These are phyloP conservation scores for Yponomeuta plumbellus DNA, from an alignment of 2,888 invertebrate genomes.

Conservation along the genomic window DNA sequence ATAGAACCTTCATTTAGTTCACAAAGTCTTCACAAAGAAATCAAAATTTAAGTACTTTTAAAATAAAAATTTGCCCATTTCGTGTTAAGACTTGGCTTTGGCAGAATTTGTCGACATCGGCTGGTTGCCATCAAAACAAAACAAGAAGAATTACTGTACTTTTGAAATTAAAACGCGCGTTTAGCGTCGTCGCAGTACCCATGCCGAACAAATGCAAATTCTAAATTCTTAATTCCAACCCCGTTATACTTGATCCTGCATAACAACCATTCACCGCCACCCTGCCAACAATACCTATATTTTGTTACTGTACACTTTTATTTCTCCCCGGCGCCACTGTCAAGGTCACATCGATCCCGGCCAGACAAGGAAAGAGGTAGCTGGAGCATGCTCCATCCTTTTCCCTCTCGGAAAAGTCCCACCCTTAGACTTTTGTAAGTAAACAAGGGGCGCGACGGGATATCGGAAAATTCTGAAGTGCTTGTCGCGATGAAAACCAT, in stretches of 20 bases:
- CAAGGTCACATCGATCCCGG: slow-evolving; percentile 67
- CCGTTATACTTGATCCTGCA: not conserved
- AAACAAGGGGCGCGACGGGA: not conserved
- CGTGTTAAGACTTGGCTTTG: too few relatives aligned
- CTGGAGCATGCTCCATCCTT: not conserved
- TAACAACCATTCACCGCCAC: not conserved
- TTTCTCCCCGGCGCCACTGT: slow-evolving; percentile 36
- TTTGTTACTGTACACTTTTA: slow-evolving; percentile 14
- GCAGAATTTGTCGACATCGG: too few relatives aligned
- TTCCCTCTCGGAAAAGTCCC: not conserved
- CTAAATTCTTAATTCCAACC: not conserved
- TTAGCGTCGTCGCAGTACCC: too few relatives aligned
- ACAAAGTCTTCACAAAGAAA: too few relatives aligned
- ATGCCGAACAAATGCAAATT: too few relatives aligned
- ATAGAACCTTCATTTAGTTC: too few relatives aligned
- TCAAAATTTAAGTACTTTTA: too few relatives aligned
- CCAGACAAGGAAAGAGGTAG: slow-evolving; percentile 34
- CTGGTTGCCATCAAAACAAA: too few relatives aligned
- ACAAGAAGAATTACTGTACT: too few relatives aligned
- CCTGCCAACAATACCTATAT: not conserved
- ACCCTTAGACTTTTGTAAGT: not conserved
- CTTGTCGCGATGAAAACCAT: not conserved
- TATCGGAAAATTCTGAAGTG: not conserved
- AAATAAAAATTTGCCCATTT: too few relatives aligned
- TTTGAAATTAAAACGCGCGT: too few relatives aligned